A percentile compares a stretch with the other conserved stretches of the same genome.
phyloP scores from a whole-genome alignment of 2,113 vertebrate species.

The Siniperca knerii region DNA sequence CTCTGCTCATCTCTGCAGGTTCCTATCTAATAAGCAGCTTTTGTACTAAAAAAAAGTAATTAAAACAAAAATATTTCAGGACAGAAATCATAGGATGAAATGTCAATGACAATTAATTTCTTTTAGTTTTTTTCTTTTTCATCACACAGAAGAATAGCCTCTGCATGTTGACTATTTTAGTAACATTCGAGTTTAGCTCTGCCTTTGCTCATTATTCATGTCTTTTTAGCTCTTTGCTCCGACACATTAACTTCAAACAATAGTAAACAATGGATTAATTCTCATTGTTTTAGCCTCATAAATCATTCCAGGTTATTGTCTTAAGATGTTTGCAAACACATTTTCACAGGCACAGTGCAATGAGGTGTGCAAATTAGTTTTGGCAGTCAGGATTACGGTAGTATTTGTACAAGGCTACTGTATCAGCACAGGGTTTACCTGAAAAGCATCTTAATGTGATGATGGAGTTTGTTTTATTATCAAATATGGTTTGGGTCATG shows the following conservation, averaged over 20 bases:
- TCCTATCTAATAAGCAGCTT: background rate
- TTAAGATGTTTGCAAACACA: constrained; percentile 53
- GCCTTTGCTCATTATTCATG: constrained; percentile 54
- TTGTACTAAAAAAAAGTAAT: background rate
- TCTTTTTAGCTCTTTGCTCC: constrained; percentile 37
- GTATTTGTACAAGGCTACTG: constrained; percentile 34
- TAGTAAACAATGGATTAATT: constrained; percentile 55
- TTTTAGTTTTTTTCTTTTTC: background rate
- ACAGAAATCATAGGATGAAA: background rate
- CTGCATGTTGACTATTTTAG: constrained; percentile 2
- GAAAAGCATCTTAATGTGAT: constrained; percentile 37
- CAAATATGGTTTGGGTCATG: constrained; percentile 10
- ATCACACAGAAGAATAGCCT: background rate
- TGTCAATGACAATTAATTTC: background rate
- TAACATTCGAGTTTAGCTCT: constrained; percentile 21
- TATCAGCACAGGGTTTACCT: constrained; percentile 42
- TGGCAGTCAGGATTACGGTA: constrained; percentile 46
- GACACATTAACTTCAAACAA: constrained; percentile 57
- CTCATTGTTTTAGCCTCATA: constrained; percentile 59
- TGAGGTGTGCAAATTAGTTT: constrained; percentile 69
- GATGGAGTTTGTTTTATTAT: constrained; percentile 33
- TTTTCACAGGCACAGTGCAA: constrained; percentile 42
- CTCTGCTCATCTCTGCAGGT: background rate
- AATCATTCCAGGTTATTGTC: constrained; percentile 61
- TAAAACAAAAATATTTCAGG: background rate